Evolutionary conservation across 1,140 invertebrate species (phyloP).

Genomic region (Gonatopus flavifemur): DNA sequence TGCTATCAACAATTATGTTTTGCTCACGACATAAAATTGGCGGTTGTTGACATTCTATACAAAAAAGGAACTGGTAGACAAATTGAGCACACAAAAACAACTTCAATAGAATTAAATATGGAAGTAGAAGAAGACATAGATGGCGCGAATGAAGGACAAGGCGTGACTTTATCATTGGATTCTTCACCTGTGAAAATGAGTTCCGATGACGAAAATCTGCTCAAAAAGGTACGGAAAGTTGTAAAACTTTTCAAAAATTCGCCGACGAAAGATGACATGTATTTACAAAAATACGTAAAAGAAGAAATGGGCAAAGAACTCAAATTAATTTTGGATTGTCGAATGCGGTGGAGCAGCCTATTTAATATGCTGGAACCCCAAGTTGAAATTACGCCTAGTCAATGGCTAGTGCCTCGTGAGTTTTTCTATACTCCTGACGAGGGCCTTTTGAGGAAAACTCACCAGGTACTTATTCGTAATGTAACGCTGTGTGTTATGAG

Average conservation of each 20-base stretch:
- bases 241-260: constrained; percentile 18
- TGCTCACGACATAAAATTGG: constrained; percentile 5
- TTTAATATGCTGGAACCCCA: no score
- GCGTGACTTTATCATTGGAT: constrained; percentile 1
- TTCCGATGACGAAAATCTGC: constrained; percentile 3
- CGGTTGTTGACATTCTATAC: constrained; percentile 5
- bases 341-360: no score
- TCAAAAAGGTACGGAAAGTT: constrained; percentile 15
- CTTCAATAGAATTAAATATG: not conserved
- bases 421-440: no score
- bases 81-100: not conserved
- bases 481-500: no score
- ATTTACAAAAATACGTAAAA: constrained; percentile 19
- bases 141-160: constrained; percentile 8
- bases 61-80: no score
- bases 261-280: constrained; percentile 19
- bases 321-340: constrained; percentile 17
- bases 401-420: no score
- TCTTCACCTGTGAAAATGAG: not conserved
- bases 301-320: constrained; percentile 14
- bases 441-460: no score
- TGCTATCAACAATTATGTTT: constrained; percentile 8
- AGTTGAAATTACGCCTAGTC: no score
- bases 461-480: no score
- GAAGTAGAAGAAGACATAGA: constrained; percentile 7